phyloP scores from a whole-genome alignment of 2,797 vertebrate species.

The Hemibagrus guttatus region DNA sequence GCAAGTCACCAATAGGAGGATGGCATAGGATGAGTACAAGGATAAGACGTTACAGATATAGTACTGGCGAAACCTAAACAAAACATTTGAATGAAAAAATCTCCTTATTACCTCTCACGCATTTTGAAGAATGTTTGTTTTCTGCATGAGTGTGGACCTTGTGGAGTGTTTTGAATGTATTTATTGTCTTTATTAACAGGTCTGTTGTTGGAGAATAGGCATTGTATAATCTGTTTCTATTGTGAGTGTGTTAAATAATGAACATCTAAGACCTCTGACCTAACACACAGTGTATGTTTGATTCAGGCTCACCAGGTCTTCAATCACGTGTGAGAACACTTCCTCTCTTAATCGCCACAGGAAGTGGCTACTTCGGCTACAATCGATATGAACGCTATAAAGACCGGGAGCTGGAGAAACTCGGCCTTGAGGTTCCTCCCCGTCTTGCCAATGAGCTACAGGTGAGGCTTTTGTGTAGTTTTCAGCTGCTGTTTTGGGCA shows the following conservation, averaged over 20 bases:
- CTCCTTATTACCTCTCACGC: background rate
- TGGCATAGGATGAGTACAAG: background rate
- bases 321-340: constrained; percentile 76
- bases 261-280: background rate
- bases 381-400: constrained; percentile 81
- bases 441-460: constrained; percentile 79
- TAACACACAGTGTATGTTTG: background rate
- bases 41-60: background rate
- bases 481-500: background rate
- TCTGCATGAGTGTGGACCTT: too few species aligned
- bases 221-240: background rate
- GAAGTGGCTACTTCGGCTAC: constrained; percentile 86
- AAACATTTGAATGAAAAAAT: background rate
- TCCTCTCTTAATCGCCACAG: constrained; percentile 80
- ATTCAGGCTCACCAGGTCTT: constrained; percentile 42
- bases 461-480: constrained; percentile 66
- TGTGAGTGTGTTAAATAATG: background rate
- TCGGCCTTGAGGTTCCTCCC: constrained; percentile 76
- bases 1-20: background rate
- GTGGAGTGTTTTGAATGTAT: too few species aligned
- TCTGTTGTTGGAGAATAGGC: background rate
- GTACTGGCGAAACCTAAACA: background rate
- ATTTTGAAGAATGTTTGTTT: background rate
- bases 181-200: background rate
- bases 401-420: constrained; percentile 65